phyloP scores from a whole-genome alignment of 2,113 vertebrate species.

The Thamnaconus septentrionalis region DNA sequence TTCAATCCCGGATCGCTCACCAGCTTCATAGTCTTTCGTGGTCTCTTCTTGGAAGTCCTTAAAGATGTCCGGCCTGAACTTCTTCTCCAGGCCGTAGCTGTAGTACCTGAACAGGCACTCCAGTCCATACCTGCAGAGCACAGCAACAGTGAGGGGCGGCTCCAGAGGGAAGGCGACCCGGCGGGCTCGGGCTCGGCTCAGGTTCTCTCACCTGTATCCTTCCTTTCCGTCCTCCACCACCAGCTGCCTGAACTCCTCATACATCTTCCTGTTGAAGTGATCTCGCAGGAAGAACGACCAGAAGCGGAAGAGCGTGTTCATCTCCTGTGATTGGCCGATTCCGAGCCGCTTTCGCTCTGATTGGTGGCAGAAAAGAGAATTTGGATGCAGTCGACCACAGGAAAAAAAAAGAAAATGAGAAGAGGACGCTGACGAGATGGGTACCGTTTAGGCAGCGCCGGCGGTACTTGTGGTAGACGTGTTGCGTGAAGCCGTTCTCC shows the following conservation, averaged over 20 bases:
- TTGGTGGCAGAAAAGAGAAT: neutral
- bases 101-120: slow-evolving; percentile 99
- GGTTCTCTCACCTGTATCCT: slow-evolving; percentile 87
- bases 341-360: slow-evolving; percentile 94
- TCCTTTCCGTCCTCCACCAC: slow-evolving; percentile 95
- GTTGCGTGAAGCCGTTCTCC: slow-evolving; percentile 99
- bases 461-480: slow-evolving; percentile 99
- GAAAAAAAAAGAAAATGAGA: neutral
- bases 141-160: neutral
- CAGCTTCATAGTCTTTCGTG: slow-evolving; percentile 93
- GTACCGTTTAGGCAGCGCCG: slow-evolving; percentile 97
- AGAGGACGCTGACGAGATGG: neutral
- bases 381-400: neutral
- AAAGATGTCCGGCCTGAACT: slow-evolving; percentile 96
- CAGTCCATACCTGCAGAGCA: slow-evolving; percentile 87
- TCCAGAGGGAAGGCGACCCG: neutral
- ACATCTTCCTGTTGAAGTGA: slow-evolving; percentile 99
- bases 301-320: slow-evolving; percentile 99
- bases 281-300: slow-evolving; percentile 99
- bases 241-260: slow-evolving; percentile 95
- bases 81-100: slow-evolving; percentile 96
- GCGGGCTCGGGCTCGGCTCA: neutral
- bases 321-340: slow-evolving; percentile 98
- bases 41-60: slow-evolving; percentile 99
- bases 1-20: slow-evolving; percentile 60